These are phyloP conservation scores for Petrocephalus zakoni DNA, from an alignment of 2,113 vertebrate genomes.

Conservation along the genomic window DNA sequence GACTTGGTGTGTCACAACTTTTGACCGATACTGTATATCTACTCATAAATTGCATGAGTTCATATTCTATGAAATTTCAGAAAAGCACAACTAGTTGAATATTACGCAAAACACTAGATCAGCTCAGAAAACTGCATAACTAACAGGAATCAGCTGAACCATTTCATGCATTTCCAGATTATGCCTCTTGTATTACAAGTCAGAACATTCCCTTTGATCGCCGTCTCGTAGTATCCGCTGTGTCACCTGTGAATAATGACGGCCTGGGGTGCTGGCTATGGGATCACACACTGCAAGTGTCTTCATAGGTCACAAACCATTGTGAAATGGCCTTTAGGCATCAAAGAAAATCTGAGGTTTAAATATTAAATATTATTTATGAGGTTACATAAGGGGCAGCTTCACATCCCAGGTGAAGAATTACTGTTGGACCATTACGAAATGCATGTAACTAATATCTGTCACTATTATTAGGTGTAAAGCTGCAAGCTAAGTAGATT, in stretches of 20 bases:
- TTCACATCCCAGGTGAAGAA: background rate
- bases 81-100: background rate
- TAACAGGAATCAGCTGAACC: background rate
- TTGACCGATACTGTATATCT: background rate
- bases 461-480: background rate
- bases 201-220: slow-evolving; percentile 45
- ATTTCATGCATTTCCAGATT: background rate
- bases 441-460: slow-evolving; percentile 1
- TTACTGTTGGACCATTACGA: background rate
- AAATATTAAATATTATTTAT: background rate
- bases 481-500: background rate
- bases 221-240: slow-evolving; percentile 31
- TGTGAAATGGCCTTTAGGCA: background rate
- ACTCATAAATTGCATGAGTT: background rate
- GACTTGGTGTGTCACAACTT: background rate
- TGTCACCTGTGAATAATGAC: slow-evolving; percentile 34
- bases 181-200: background rate
- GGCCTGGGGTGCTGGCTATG: slow-evolving; percentile 19
- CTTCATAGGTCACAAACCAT: slow-evolving; percentile 5
- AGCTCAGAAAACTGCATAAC: background rate
- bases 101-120: background rate
- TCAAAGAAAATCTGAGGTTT: background rate
- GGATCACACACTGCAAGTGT: background rate
- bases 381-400: background rate
- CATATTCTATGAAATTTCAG: background rate